phyloP scores from a whole-genome alignment of 1,140 invertebrate species.

The Magallana ariakensis region DNA sequence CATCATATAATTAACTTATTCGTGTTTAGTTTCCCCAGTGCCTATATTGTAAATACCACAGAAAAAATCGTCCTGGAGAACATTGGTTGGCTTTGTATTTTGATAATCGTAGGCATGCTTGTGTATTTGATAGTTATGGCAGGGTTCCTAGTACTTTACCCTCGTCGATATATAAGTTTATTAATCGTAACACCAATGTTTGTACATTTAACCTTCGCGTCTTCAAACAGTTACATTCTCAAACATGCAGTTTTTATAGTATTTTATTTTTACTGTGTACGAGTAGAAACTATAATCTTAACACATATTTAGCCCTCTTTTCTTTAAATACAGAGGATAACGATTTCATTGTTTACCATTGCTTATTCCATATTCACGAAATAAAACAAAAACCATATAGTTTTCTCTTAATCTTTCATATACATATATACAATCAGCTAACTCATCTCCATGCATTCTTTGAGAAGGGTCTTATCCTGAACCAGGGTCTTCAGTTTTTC shows the following conservation, averaged over 20 bases:
- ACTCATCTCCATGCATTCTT: not conserved
- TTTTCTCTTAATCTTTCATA: not conserved
- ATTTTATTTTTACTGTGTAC: not conserved
- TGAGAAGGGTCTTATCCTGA: not conserved
- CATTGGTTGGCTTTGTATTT: not conserved
- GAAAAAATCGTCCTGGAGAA: not conserved
- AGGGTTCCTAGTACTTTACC: not conserved
- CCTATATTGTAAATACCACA: slow-evolving; percentile 41
- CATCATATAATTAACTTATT: not conserved
- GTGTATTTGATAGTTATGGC: not conserved
- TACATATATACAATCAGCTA: not conserved
- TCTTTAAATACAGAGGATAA: not conserved
- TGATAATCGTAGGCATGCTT: not conserved
- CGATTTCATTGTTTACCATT: not conserved
- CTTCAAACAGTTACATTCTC: too few species aligned
- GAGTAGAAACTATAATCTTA: not conserved
- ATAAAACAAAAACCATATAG: not conserved
- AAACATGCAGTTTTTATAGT: not conserved
- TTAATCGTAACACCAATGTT: not conserved
- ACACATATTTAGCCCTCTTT: not conserved
- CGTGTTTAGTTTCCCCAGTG: slow-evolving; percentile 21
- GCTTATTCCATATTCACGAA: not conserved
- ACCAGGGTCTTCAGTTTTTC: not conserved
- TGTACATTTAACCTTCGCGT: too few species aligned
- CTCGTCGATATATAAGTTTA: too few species aligned